Evolutionary conservation across 2,113 vertebrate genomes (phyloP).

Genomic region (Vireo altiloquus): DNA sequence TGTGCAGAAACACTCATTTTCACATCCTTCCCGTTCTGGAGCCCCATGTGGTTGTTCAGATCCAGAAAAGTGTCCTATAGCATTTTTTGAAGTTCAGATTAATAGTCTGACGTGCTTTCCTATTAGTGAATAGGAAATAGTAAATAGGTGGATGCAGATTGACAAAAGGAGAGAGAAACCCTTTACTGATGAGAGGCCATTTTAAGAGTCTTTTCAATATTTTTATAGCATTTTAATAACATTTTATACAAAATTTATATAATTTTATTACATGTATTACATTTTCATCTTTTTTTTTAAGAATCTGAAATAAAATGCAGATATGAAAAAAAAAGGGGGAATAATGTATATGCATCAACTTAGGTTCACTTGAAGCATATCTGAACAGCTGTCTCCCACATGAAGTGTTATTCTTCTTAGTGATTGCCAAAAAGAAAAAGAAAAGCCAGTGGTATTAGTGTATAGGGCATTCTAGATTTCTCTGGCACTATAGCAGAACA

Average conservation of each 20-base stretch:
- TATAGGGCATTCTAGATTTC: background rate
- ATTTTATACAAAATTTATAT: background rate
- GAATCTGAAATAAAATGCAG: background rate
- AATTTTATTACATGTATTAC: background rate
- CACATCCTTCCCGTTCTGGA: background rate
- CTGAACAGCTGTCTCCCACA: conserved; percentile 57
- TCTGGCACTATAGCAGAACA: background rate
- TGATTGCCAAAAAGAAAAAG: conserved; percentile 31
- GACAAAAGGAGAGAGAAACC: background rate
- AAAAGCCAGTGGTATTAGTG: conserved; percentile 15
- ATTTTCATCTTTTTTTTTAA: background rate
- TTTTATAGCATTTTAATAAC: background rate
- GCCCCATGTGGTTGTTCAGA: background rate
- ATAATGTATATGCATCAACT: conserved; percentile 14
- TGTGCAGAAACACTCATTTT: background rate
- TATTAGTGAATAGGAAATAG: background rate
- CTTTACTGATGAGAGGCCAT: background rate
- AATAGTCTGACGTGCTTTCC: background rate
- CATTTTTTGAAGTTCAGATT: background rate
- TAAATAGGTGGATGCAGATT: background rate
- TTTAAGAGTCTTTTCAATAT: background rate
- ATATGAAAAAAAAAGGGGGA: background rate
- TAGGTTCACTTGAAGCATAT: conserved; percentile 39
- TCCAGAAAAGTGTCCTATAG: background rate
- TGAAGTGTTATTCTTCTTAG: conserved; percentile 35